Percentiles rank a stretch among this genome's conserved stretches.
These are phyloP conservation scores for Coilia nasus DNA, from an alignment of 2,797 vertebrate genomes.

Conservation along the genomic window DNA sequence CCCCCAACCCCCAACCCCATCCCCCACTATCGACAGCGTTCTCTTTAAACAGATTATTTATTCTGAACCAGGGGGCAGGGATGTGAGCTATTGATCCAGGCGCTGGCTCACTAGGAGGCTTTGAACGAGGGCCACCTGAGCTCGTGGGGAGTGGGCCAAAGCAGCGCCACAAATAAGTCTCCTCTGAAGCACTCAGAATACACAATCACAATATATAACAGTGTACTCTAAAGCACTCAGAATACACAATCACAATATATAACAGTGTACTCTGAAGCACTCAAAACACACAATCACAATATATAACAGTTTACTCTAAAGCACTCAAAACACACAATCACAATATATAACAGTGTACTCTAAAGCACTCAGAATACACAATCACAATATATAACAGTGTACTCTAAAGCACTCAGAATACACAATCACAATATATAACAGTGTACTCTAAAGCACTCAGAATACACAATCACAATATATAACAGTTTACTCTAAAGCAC, in stretches of 20 bases:
- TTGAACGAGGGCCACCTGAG: constrained; percentile 51
- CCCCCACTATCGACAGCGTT: constrained; percentile 44
- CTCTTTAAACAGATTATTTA: constrained; percentile 55
- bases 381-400: too few relatives aligned
- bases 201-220: too few relatives aligned
- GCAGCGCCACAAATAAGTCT: background rate
- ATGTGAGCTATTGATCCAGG: constrained; percentile 52
- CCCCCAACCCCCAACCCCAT: too few relatives aligned
- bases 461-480: too few relatives aligned
- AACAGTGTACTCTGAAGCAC: background rate
- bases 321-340: background rate
- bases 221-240: background rate
- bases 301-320: too few relatives aligned
- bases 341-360: background rate
- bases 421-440: too few relatives aligned
- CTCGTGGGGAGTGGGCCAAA: constrained; percentile 17
- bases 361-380: too few relatives aligned
- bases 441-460: too few relatives aligned
- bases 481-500: too few relatives aligned
- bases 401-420: too few relatives aligned
- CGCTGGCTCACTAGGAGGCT: constrained; percentile 34
- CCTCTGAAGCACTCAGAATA: background rate
- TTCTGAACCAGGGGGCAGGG: constrained; percentile 53
- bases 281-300: too few relatives aligned
- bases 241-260: background rate